These are phyloP conservation scores for Etheostoma spectabile DNA, from an alignment of 2,113 vertebrate genomes.

Conservation along the genomic window DNA sequence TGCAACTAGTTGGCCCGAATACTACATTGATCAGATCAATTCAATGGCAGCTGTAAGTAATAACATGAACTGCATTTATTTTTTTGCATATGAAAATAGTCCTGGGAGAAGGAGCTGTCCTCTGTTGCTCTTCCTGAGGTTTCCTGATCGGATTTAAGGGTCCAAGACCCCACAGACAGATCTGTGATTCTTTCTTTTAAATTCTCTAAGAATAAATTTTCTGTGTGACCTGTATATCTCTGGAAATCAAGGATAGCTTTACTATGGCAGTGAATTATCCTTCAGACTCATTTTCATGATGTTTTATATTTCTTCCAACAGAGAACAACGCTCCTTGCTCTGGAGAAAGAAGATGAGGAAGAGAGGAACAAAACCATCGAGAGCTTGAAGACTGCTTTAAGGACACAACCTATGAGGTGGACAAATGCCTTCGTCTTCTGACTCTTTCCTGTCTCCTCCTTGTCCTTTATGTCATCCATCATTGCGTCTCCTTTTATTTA, in stretches of 20 bases:
- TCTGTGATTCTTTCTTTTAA: neutral
- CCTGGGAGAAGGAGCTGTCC: neutral
- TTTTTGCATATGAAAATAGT: neutral
- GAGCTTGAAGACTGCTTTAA: slow-evolving; percentile 95
- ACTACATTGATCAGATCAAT: slow-evolving; percentile 98
- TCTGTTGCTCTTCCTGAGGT: neutral
- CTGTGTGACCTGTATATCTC: neutral
- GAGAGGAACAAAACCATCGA: slow-evolving; percentile 98
- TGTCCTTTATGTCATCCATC: slow-evolving; percentile 21
- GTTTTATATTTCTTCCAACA: slow-evolving; percentile 66
- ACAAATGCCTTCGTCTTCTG: neutral
- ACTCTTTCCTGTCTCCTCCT: neutral
- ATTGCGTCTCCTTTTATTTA: slow-evolving; percentile 20
- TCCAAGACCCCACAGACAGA: neutral
- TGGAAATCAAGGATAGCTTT: neutral
- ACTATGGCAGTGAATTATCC: slow-evolving; percentile 2
- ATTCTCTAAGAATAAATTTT: neutral
- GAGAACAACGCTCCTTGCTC: slow-evolving; percentile 94
- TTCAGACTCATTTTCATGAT: slow-evolving; percentile 11
- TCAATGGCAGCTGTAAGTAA: slow-evolving; percentile 98
- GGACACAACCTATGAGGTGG: slow-evolving; percentile 98
- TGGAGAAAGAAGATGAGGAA: slow-evolving; percentile 97
- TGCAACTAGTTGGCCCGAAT: slow-evolving; percentile 99
- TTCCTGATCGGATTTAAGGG: neutral
- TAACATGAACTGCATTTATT: slow-evolving; percentile 1